phyloP scores from a whole-genome alignment of 2,888 invertebrate genomes.

The Meteorus colon region DNA sequence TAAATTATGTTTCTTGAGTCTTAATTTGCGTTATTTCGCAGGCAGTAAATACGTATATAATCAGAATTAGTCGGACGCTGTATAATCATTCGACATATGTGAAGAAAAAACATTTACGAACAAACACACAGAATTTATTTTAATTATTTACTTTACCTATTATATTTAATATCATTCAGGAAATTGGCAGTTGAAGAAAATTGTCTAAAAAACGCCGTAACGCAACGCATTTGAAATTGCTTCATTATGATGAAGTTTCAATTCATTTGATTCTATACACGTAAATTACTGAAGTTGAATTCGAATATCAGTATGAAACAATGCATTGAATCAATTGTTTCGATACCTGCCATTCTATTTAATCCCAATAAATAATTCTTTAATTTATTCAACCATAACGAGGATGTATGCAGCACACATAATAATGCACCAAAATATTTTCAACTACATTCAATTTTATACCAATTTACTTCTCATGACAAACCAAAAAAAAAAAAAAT shows the following conservation, averaged over 20 bases:
- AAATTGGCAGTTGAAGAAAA: not conserved
- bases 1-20: slow-evolving; percentile 51
- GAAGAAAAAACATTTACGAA: slow-evolving; percentile 3
- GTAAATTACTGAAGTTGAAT: not conserved
- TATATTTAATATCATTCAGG: not conserved
- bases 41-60: slow-evolving; percentile 45
- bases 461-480: not conserved
- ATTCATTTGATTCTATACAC: not conserved
- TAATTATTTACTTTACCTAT: not conserved
- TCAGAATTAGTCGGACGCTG: slow-evolving; percentile 15
- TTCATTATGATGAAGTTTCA: not conserved
- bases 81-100: not conserved
- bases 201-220: not conserved
- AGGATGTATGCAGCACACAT: slow-evolving; percentile 22
- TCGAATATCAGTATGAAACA: not conserved
- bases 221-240: not conserved
- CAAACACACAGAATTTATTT: not conserved
- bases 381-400: not conserved
- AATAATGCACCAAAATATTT: not conserved
- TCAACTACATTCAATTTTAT: not conserved
- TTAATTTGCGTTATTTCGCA: slow-evolving; percentile 44
- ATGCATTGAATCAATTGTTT: not conserved
- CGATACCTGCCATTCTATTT: not conserved
- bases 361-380: not conserved
- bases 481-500: not conserved